Evolutionary conservation across 2,888 invertebrate genomes (phyloP).

Genomic region (Penaeus monodon): DNA sequence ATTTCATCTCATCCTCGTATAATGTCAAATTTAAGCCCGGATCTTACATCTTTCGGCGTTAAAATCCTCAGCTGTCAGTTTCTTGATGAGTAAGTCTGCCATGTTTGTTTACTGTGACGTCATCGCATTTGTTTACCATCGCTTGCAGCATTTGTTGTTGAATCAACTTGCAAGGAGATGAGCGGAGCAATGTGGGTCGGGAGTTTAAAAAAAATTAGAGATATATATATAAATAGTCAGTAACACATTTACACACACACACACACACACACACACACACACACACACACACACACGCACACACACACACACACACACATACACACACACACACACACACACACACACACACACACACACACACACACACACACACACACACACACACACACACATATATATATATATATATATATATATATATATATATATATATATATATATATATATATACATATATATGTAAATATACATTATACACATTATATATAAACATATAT

Average conservation of each 20-base stretch:
- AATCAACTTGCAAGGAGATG: background rate
- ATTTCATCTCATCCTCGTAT: background rate
- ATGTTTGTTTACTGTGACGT: constrained; percentile 53
- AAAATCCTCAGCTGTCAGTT: constrained; percentile 65
- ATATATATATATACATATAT: constrained; percentile 17
- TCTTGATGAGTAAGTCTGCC: constrained; percentile 64
- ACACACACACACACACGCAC: background rate
- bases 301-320: background rate
- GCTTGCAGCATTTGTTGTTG: background rate
- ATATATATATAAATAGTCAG: background rate
- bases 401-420: constrained; percentile 6
- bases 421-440: constrained; percentile 25
- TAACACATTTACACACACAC: background rate
- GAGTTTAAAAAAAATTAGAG: no score
- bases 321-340: background rate
- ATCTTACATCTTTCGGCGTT: constrained; percentile 64
- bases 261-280: background rate
- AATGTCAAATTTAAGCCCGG: background rate
- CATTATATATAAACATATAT: constrained; percentile 28
- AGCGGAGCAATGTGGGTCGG: background rate
- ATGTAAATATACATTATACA: background rate
- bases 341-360: background rate
- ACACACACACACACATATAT: background rate
- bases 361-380: background rate
- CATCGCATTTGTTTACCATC: background rate